Evolutionary conservation across 1,140 invertebrate species (phyloP).

Genomic region (Hyphantria cunea): DNA sequence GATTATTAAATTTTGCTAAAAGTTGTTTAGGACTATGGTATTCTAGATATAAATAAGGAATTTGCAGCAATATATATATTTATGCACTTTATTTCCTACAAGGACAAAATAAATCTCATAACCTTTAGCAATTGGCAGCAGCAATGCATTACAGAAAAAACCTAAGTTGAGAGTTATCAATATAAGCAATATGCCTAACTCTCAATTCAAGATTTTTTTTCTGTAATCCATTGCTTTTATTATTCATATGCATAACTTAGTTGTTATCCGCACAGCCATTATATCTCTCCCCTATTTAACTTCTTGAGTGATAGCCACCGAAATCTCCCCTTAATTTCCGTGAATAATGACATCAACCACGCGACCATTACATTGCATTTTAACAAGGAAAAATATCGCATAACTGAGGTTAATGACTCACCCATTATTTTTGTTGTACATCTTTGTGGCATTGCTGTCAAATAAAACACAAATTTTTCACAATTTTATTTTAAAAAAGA

Average conservation of each 20-base stretch:
- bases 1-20: no score
- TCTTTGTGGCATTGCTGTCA: slow-evolving; percentile 21
- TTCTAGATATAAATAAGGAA: no score
- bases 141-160: no score
- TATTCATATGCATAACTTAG: slow-evolving; percentile 12
- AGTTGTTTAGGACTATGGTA: no score
- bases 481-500: slow-evolving; percentile 61
- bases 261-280: slow-evolving; percentile 23
- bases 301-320: slow-evolving; percentile 47
- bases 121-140: no score
- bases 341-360: slow-evolving; percentile 49
- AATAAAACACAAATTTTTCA: slow-evolving; percentile 62
- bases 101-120: no score
- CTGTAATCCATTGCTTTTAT: slow-evolving; percentile 6
- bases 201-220: neutral
- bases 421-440: slow-evolving; percentile 29
- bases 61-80: no score
- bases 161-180: no score
- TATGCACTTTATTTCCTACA: no score
- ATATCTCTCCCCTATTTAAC: slow-evolving; percentile 41
- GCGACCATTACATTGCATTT: slow-evolving; percentile 44
- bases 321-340: slow-evolving; percentile 43
- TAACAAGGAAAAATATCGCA: slow-evolving; percentile 35
- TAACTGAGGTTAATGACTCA: slow-evolving; percentile 36
- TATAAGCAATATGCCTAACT: no score